Percentiles rank a stretch among this genome's conserved stretches.
These are phyloP conservation scores for Sebastes cheni DNA, from an alignment of 2,797 vertebrate species.

Conservation along the genomic window DNA sequence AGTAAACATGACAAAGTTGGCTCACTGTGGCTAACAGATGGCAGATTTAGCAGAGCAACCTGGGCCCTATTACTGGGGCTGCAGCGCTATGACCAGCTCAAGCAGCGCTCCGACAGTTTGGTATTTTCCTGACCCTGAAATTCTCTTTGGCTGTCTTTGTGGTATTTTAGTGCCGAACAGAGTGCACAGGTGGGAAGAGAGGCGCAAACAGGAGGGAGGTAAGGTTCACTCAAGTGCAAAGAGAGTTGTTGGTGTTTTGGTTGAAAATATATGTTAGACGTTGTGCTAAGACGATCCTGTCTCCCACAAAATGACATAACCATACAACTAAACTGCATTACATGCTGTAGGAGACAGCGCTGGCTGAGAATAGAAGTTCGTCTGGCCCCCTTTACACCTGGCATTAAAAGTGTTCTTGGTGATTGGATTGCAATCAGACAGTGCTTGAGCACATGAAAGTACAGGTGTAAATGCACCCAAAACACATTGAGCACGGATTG, in stretches of 20 bases:
- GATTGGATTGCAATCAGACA: no score
- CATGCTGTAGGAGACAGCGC: no score
- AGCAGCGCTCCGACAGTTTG: neutral
- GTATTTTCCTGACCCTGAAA: conserved; percentile 5
- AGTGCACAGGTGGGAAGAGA: neutral
- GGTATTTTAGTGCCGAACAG: neutral
- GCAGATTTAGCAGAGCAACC: neutral
- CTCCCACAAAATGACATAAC: no score
- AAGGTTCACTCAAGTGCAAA: neutral
- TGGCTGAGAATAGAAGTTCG: neutral
- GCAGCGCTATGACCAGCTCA: neutral
- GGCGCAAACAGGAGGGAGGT: neutral
- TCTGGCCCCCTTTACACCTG: neutral
- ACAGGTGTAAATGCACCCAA: no score
- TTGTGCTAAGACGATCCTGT: neutral
- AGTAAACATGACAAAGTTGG: neutral
- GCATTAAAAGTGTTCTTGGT: no score
- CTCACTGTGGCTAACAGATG: neutral
- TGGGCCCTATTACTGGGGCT: neutral
- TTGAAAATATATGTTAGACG: neutral
- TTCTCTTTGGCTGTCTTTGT: neutral
- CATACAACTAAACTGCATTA: no score
- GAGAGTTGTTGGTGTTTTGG: neutral
- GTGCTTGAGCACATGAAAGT: no score
- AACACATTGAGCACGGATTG: no score